Conservation (phyloP, 2,797 vertebrate genomes). For the Sparidentex hasta region DNA sequence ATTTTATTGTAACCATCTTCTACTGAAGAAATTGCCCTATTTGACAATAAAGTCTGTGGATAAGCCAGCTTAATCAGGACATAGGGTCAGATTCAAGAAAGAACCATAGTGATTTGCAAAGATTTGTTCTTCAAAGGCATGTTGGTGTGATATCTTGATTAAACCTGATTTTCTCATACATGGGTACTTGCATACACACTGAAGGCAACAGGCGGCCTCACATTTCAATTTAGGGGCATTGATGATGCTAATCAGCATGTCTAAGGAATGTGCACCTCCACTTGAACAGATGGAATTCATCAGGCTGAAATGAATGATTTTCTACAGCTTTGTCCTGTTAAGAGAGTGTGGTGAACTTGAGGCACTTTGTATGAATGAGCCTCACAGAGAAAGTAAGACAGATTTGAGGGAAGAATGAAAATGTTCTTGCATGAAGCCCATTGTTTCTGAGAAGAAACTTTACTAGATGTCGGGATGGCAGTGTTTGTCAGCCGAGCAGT, state of each 20-base stretch:
- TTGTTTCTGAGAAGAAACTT: background rate
- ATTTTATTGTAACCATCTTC: background rate
- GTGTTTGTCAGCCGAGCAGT: background rate
- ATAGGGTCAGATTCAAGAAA: background rate
- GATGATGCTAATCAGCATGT: background rate
- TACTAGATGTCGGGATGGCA: background rate
- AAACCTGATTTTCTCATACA: background rate
- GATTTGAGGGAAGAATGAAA: background rate
- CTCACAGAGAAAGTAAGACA: background rate
- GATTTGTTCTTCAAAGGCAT: background rate
- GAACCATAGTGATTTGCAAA: background rate
- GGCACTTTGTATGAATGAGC: too few species aligned
- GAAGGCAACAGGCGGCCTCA: background rate
- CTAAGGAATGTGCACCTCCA: background rate
- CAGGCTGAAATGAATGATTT: background rate
- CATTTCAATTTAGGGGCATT: too few species aligned
- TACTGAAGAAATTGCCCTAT: background rate
- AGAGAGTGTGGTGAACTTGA: background rate
- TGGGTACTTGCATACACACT: background rate
- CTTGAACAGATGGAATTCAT: background rate
- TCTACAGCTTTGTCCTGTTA: background rate
- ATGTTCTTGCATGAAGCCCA: background rate
- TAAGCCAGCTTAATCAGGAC: background rate
- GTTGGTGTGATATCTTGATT: background rate
- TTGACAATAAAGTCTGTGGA: background rate